Base-by-base conservation (phyloP, 1,140 invertebrate species). In the Drosophila trapezifrons region DNA sequence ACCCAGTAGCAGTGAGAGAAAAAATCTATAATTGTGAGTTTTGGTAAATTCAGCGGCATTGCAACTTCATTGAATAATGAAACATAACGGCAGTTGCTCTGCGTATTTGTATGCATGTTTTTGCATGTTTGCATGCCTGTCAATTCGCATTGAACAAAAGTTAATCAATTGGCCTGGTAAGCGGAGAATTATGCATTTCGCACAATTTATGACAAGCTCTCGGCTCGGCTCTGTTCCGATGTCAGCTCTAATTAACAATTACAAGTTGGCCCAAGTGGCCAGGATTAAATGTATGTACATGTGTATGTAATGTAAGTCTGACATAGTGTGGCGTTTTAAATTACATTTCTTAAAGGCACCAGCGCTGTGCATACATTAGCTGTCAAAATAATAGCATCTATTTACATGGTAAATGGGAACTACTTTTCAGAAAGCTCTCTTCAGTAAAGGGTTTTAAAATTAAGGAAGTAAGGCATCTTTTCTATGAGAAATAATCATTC, bases 241-340 rank as follows among this genome's bases (percentile, higher is more conserved):
- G 66, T 67, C 35, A 67, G 62, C 66, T 70, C 40, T 67, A 70
- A 67, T 70, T 70, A 67, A 67, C 66, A 67, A 67, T 67, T 67
- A 67, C 60, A 65, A 65, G 37, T 35, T 43, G 45, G 25, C 59
- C 46, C 59, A 67, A 65, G 59, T 64, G 65, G 45, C 35, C 29
- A 51, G 65, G 65, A 25, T 29, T 65, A 15, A 10, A 54, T 54
- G 17, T 37, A n/a, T 54, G 51, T 54, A 10, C 13, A 17, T 17
- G 17, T 42, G 15, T 42, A 42, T 42, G n/a, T n/a, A n/a, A 7
- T 51, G 27, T 47, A 15, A 17, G 5, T n/a, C 17, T 18, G 58
- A n/a, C 25, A 49, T 40, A 49, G 43, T 49, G 32, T 42, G 27
- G 58, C 35, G 29, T 52, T 65, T 70, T 22, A 38, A 55, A 67